Evolutionary conservation across 92 coral and sea anemone genomes (phyloP).

Genomic region (Palythoa grandis): DNA sequence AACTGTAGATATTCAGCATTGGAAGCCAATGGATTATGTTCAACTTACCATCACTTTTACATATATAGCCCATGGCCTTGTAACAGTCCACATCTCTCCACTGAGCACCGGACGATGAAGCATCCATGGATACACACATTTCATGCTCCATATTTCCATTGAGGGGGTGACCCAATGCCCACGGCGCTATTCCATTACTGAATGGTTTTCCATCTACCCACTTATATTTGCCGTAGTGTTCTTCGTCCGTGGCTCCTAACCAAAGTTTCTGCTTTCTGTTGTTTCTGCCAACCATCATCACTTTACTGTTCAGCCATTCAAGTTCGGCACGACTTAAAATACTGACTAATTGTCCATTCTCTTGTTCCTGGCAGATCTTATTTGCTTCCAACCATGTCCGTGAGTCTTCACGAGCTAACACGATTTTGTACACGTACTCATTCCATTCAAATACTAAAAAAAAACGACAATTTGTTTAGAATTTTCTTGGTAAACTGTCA

Average conservation of each 20-base stretch:
- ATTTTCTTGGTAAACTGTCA: no score
- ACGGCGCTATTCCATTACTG: slow-evolving; percentile 47
- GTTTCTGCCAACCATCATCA: slow-evolving; percentile 51
- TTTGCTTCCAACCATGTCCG: slow-evolving; percentile 87
- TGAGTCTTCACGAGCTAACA: slow-evolving; percentile 64
- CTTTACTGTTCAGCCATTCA: slow-evolving; percentile 69
- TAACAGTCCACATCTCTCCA: slow-evolving; percentile 81
- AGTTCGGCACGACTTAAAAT: slow-evolving; percentile 66
- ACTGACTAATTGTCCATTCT: slow-evolving; percentile 76
- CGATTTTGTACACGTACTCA: slow-evolving; percentile 73
- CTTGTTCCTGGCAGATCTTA: slow-evolving; percentile 65
- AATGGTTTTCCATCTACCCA: slow-evolving; percentile 67
- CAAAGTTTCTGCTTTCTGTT: slow-evolving; percentile 58
- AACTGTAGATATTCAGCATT: no score
- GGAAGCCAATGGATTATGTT: neutral
- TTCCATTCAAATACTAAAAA: slow-evolving; percentile 72
- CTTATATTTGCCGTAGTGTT: slow-evolving; percentile 51
- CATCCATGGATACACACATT: slow-evolving; percentile 65
- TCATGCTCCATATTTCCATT: slow-evolving; percentile 53
- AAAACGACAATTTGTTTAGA: neutral
- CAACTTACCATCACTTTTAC: slow-evolving; percentile 72
- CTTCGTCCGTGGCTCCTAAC: slow-evolving; percentile 71
- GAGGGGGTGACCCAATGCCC: slow-evolving; percentile 59
- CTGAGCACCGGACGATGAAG: slow-evolving; percentile 59
- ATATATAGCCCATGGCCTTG: slow-evolving; percentile 74